Evolutionary conservation across 1,140 invertebrate species (phyloP).

Genomic region (Papilio glaucus): DNA sequence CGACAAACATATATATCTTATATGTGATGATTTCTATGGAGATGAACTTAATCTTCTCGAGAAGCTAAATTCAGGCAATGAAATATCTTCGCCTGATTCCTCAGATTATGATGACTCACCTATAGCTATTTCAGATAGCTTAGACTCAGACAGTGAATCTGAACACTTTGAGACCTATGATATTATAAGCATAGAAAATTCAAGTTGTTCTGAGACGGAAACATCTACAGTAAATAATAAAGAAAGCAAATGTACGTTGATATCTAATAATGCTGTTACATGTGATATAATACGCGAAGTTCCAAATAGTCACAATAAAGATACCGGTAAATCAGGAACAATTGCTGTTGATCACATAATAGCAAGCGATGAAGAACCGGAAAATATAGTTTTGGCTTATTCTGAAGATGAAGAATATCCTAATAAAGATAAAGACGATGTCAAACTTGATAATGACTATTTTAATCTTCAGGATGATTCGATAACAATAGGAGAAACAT

Average conservation of each 20-base stretch:
- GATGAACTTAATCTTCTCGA: conserved; percentile 73
- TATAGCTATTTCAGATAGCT: conserved; percentile 67
- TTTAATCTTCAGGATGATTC: conserved; percentile 50
- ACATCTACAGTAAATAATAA: conserved; percentile 23
- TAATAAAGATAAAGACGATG: background rate
- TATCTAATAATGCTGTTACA: conserved; percentile 37
- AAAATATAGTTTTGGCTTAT: conserved; percentile 63
- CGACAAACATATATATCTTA: conserved; percentile 31
- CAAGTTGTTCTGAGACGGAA: conserved; percentile 73
- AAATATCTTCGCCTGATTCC: conserved; percentile 55
- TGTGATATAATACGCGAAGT: conserved; percentile 38
- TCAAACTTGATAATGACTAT: conserved; percentile 23
- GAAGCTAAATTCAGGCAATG: conserved; percentile 67
- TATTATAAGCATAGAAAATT: conserved; percentile 76
- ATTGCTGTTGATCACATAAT: conserved; percentile 32
- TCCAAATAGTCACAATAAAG: conserved; percentile 26
- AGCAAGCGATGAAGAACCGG: conserved; percentile 50
- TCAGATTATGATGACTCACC: conserved; percentile 59
- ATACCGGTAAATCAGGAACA: conserved; percentile 5
- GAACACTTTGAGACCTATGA: conserved; percentile 50
- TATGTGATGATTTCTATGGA: conserved; percentile 59
- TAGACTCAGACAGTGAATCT: conserved; percentile 54
- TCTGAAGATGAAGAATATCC: conserved; percentile 54
- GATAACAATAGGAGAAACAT: conserved; percentile 46
- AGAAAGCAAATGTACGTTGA: conserved; percentile 20